These are phyloP conservation scores for Dryadula phaetusa DNA, from an alignment of 2,888 invertebrate genomes.

Conservation along the genomic window DNA sequence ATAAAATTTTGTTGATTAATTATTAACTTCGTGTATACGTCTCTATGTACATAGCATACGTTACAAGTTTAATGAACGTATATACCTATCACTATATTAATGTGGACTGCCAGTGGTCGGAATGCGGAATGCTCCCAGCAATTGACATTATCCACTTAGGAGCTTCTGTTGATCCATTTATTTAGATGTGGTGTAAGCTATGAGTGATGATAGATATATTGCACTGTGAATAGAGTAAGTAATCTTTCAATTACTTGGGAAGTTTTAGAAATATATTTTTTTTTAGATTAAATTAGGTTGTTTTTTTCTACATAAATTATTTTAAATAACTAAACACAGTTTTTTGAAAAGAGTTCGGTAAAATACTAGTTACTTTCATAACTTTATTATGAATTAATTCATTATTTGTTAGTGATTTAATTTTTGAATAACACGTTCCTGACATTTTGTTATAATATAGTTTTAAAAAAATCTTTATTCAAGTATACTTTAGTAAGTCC, in stretches of 20 bases:
- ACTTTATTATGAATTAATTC: too few species aligned
- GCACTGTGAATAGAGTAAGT: constrained; percentile 20
- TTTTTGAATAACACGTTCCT: too few species aligned
- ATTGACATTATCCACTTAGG: constrained; percentile 81
- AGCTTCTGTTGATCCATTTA: constrained; percentile 67
- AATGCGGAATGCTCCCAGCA: constrained; percentile 79
- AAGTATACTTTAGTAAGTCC: too few species aligned
- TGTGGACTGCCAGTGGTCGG: constrained; percentile 68
- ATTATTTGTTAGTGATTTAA: too few species aligned
- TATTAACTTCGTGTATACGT: not conserved
- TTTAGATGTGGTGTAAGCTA: constrained; percentile 51
- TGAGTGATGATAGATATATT: constrained; percentile 33
- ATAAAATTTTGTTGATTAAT: constrained; percentile 1
- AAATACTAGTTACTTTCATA: too few species aligned
- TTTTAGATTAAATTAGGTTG: not conserved
- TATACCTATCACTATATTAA: constrained; percentile 63
- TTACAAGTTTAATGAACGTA: constrained; percentile 54
- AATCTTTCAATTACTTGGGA: not conserved
- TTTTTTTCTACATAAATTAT: not conserved
- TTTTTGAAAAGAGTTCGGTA: too few species aligned
- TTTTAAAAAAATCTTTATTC: too few species aligned
- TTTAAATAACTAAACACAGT: not conserved
- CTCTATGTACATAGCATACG: not conserved
- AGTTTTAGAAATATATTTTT: too few species aligned
- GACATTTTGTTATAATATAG: too few species aligned